These are phyloP conservation scores for Pipa parva DNA, from an alignment of 2,113 vertebrate species.

Conservation along the genomic window DNA sequence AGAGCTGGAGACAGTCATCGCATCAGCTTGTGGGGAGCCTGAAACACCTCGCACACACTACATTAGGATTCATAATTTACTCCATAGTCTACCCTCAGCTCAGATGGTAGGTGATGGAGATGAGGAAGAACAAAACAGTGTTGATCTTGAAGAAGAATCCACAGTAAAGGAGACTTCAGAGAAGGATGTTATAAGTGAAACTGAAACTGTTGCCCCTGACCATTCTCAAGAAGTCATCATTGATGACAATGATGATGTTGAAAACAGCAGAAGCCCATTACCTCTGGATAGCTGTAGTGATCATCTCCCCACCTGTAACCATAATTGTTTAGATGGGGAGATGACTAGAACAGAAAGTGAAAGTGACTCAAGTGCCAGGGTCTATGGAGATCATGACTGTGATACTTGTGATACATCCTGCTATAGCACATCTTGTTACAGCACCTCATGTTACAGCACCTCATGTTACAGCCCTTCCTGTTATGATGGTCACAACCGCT, in stretches of 20 bases:
- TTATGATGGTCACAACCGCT: conserved; percentile 73
- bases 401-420: conserved; percentile 88
- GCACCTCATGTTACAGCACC: conserved; percentile 87
- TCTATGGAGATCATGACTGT: conserved; percentile 74
- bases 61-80: conserved; percentile 90
- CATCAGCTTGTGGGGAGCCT: conserved; percentile 82
- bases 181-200: conserved; percentile 62
- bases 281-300: conserved; percentile 69
- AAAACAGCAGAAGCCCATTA: conserved; percentile 55
- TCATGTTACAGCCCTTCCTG: conserved; percentile 91
- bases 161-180: conserved; percentile 60
- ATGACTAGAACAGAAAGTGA: conserved; percentile 70
- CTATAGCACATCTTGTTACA: conserved; percentile 92
- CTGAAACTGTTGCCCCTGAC: conserved; percentile 58
- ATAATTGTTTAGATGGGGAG: conserved; percentile 68
- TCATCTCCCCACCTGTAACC: conserved; percentile 68
- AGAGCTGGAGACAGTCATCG: conserved; percentile 90
- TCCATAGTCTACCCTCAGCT: conserved; percentile 88
- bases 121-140: conserved; percentile 39
- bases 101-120: conserved; percentile 58
- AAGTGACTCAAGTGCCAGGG: conserved; percentile 65
- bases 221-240: conserved; percentile 45
- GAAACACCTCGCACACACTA: conserved; percentile 94
- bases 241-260: conserved; percentile 48
- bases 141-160: conserved; percentile 59